phyloP scores from a whole-genome alignment of 2,888 invertebrate species.

The Drosophila affinis region DNA sequence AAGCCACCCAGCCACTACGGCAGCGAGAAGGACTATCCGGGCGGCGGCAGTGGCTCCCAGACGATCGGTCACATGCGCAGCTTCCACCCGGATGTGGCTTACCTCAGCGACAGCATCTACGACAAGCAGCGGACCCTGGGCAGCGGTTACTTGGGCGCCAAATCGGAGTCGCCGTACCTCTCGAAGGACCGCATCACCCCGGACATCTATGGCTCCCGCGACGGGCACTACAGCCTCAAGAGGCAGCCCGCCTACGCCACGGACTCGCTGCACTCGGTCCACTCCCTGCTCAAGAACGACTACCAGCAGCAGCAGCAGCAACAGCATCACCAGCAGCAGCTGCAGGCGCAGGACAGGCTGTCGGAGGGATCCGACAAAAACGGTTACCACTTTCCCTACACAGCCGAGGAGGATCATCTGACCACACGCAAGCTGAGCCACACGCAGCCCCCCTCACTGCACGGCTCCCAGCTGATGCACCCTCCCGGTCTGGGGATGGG shows the following conservation, averaged over 20 bases:
- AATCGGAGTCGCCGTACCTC: constrained; percentile 83
- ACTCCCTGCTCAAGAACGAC: constrained; percentile 83
- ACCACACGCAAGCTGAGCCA: constrained; percentile 80
- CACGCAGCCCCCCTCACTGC: constrained; percentile 66
- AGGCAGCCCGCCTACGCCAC: constrained; percentile 79
- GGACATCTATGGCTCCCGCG: constrained; percentile 83
- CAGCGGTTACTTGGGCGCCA: constrained; percentile 79
- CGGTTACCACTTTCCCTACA: constrained; percentile 93
- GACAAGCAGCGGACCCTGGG: constrained; percentile 82
- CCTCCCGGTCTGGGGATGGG: constrained; percentile 59
- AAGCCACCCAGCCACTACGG: constrained; percentile 83
- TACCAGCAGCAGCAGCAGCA: constrained; percentile 83
- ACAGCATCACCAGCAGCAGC: constrained; percentile 83
- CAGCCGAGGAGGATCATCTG: constrained; percentile 91
- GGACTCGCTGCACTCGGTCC: constrained; percentile 83
- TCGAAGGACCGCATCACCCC: constrained; percentile 83
- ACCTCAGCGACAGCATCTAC: constrained; percentile 82
- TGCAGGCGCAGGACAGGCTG: constrained; percentile 86
- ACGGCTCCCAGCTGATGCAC: constrained; percentile 74
- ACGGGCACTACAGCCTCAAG: constrained; percentile 82
- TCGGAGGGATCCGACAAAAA: constrained; percentile 90
- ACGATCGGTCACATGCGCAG: constrained; percentile 83
- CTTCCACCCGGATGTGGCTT: constrained; percentile 82
- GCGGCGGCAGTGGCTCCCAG: constrained; percentile 77
- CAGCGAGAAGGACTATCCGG: constrained; percentile 82